A percentile compares a stretch with the other conserved stretches of the same genome.
Evolutionary conservation across 2,888 invertebrate genomes (phyloP).

Genomic region (Spisula subtruncata): DNA sequence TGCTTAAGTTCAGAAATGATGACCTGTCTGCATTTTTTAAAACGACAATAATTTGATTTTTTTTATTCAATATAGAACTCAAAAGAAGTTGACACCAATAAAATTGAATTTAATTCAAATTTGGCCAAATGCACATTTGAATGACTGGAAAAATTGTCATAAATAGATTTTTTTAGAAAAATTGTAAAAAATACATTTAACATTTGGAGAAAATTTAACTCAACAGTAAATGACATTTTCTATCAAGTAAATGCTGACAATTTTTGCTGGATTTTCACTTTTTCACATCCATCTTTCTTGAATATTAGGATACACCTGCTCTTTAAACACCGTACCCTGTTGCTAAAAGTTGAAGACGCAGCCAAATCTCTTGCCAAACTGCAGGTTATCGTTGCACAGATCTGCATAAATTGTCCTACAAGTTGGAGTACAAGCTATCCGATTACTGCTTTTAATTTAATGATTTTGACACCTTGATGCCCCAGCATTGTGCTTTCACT

Average conservation of each 20-base stretch:
- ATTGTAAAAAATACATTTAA: no score
- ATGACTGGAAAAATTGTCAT: no score
- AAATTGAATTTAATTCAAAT: no score
- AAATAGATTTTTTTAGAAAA: no score
- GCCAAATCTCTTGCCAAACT: conserved; percentile 2
- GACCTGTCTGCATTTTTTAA: no score
- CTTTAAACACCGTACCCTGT: conserved; percentile 39
- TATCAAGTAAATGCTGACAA: background rate
- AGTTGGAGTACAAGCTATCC: conserved; percentile 41
- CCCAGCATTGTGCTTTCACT: conserved; percentile 69
- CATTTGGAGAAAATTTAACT: background rate
- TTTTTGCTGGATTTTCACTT: conserved; percentile 28
- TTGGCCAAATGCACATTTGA: no score
- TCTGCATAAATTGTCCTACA: conserved; percentile 66
- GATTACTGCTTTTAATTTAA: conserved; percentile 71
- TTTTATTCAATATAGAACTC: no score
- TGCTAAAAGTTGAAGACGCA: conserved; percentile 36
- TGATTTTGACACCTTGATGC: conserved; percentile 71
- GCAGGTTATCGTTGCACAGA: conserved; percentile 64
- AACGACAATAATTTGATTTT: no score
- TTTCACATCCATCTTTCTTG: conserved; percentile 41
- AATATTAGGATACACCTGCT: conserved; percentile 47
- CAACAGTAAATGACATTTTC: background rate
- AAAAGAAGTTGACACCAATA: no score
- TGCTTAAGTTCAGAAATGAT: no score